Conservation (phyloP, 2,797 vertebrate species). For the Melanogrammus aeglefinus region DNA sequence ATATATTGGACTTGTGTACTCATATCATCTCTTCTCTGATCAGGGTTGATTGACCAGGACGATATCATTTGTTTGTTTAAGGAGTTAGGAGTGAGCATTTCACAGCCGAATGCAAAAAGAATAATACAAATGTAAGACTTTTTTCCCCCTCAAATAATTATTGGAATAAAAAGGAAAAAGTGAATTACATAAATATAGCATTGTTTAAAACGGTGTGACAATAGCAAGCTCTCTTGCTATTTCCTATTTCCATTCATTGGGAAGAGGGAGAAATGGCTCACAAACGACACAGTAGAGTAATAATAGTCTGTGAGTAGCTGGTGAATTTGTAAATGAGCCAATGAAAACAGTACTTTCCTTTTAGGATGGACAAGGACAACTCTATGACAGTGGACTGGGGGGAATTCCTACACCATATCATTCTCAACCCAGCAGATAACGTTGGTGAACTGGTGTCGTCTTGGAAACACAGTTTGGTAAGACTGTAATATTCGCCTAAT, state of each 20-base stretch:
- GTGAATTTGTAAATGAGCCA: not conserved
- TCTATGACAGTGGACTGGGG: slow-evolving; percentile 77
- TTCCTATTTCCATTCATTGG: not conserved
- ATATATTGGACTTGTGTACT: slow-evolving; percentile 47
- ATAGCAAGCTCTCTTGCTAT: not conserved
- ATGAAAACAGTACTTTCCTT: not conserved
- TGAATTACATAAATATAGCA: not conserved
- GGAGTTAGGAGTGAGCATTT: slow-evolving; percentile 76
- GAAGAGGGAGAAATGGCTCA: not conserved
- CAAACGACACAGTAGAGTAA: not conserved
- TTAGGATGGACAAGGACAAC: slow-evolving; percentile 74
- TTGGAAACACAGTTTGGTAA: slow-evolving; percentile 75
- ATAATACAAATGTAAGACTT: slow-evolving; percentile 78
- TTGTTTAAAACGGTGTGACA: not conserved
- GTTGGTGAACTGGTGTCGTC: slow-evolving; percentile 74
- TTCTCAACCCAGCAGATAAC: slow-evolving; percentile 73
- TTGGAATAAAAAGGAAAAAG: slow-evolving; percentile 17
- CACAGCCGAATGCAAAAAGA: slow-evolving; percentile 73
- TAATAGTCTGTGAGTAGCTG: not conserved
- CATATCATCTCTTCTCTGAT: slow-evolving; percentile 66
- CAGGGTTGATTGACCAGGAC: slow-evolving; percentile 76
- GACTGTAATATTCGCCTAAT: slow-evolving; percentile 2
- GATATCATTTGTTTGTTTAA: slow-evolving; percentile 77
- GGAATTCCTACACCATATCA: slow-evolving; percentile 73
- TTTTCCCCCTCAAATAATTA: slow-evolving; percentile 35